Conservation (phyloP, 1,140 invertebrate species). For the Brachionus manjavacas region DNA sequence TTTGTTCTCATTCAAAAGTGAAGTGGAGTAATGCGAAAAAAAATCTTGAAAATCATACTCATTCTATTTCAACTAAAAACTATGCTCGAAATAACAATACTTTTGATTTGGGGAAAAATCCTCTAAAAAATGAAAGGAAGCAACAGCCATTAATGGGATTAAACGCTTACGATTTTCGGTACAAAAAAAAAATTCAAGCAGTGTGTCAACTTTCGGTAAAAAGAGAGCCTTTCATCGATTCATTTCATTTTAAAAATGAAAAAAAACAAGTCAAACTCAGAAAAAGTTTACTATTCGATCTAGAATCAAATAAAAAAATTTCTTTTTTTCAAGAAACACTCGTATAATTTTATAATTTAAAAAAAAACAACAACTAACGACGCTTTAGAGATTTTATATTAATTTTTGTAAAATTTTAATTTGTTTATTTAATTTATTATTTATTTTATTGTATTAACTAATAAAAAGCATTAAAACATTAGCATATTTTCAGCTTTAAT, state of each 20-base stretch:
- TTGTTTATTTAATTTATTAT: not conserved
- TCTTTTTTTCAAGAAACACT: not conserved
- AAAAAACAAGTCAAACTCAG: not conserved
- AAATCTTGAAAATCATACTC: not conserved
- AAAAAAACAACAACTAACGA: not conserved
- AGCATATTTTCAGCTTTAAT: not conserved
- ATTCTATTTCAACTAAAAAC: not conserved
- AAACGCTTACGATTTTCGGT: not conserved
- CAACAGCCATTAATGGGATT: not conserved
- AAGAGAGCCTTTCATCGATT: not conserved
- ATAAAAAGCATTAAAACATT: not conserved
- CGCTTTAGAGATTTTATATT: not conserved
- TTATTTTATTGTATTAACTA: not conserved
- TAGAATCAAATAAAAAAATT: not conserved
- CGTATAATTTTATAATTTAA: not conserved
- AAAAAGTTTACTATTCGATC: not conserved
- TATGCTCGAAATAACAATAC: not conserved
- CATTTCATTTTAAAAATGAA: not conserved
- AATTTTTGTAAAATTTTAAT: not conserved
- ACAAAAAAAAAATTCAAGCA: not conserved
- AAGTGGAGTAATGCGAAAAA: not conserved
- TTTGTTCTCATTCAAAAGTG: not conserved
- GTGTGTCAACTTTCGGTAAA: not conserved
- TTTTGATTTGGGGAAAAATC: not conserved
- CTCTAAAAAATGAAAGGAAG: not conserved